Conservation (phyloP, 2,888 invertebrate species). For the Tridacna gigas region DNA sequence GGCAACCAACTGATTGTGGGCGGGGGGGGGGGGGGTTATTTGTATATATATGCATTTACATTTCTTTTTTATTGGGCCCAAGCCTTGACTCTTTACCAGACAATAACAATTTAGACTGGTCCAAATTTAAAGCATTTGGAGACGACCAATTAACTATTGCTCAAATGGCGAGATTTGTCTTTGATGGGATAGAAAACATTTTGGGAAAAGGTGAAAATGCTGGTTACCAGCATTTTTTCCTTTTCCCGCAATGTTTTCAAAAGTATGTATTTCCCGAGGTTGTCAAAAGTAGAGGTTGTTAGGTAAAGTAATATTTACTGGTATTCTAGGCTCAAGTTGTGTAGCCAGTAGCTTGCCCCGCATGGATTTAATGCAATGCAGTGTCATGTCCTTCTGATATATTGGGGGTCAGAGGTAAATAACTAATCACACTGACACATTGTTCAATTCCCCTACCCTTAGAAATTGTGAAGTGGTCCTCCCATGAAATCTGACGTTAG, state of each 20-base stretch:
- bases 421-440: neutral
- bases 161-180: too few species aligned
- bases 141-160: too few species aligned
- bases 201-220: neutral
- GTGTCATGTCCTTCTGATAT: slow-evolving; percentile 54
- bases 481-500: too few species aligned
- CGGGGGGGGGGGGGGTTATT: too few species aligned
- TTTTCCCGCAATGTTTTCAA: neutral
- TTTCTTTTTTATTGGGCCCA: too few species aligned
- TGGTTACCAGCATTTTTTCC: neutral
- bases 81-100: too few species aligned
- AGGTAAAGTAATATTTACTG: neutral
- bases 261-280: neutral
- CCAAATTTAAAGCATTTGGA: too few species aligned
- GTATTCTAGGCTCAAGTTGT: slow-evolving; percentile 58
- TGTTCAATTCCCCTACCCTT: neutral
- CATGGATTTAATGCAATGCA: slow-evolving; percentile 60
- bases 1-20: too few species aligned
- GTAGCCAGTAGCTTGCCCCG: slow-evolving; percentile 38
- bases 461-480: neutral
- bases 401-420: neutral
- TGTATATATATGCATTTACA: too few species aligned
- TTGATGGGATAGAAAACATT: neutral
- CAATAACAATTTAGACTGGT: too few species aligned
- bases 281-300: neutral